Percentiles rank a stretch among this genome's conserved stretches.
Conservation (phyloP, 2,888 invertebrate species). For the Helobdella robusta region DNA sequence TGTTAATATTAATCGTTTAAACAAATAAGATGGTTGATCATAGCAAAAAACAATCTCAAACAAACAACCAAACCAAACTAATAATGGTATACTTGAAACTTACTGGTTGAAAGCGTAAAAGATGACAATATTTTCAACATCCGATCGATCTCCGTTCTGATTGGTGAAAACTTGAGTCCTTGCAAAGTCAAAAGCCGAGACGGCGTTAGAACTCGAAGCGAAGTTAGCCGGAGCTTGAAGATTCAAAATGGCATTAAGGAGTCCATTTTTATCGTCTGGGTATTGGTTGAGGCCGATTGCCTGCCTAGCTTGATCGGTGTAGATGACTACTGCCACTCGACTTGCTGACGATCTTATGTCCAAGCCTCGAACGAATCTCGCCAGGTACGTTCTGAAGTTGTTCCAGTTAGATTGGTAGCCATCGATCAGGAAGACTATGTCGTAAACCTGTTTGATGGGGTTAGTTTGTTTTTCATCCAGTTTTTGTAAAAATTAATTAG, state of each 20-base stretch:
- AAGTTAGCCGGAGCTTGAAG: neutral
- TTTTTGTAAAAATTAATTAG: too few species aligned
- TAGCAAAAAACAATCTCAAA: too few species aligned
- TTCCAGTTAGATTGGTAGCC: neutral
- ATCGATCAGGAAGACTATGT: constrained; percentile 13
- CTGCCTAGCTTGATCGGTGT: neutral
- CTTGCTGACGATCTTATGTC: neutral
- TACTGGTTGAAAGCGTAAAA: constrained; percentile 12
- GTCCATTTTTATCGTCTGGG: constrained; percentile 4
- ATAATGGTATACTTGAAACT: neutral
- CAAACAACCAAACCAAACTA: too few species aligned
- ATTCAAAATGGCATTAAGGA: constrained; percentile 1
- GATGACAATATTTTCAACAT: constrained; percentile 25
- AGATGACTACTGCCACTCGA: neutral
- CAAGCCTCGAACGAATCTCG: neutral
- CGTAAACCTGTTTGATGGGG: too few species aligned
- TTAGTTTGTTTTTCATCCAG: too few species aligned
- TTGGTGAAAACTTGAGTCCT: constrained; percentile 12
- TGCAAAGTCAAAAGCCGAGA: constrained; percentile 16
- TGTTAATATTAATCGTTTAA: neutral
- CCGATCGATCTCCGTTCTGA: constrained; percentile 14
- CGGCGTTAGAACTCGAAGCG: constrained; percentile 10
- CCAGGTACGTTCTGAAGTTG: neutral
- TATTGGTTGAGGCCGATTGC: neutral
- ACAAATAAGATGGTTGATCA: neutral